Conservation (phyloP, 2,888 invertebrate genomes). For the Mimumesa dahlbomi region DNA sequence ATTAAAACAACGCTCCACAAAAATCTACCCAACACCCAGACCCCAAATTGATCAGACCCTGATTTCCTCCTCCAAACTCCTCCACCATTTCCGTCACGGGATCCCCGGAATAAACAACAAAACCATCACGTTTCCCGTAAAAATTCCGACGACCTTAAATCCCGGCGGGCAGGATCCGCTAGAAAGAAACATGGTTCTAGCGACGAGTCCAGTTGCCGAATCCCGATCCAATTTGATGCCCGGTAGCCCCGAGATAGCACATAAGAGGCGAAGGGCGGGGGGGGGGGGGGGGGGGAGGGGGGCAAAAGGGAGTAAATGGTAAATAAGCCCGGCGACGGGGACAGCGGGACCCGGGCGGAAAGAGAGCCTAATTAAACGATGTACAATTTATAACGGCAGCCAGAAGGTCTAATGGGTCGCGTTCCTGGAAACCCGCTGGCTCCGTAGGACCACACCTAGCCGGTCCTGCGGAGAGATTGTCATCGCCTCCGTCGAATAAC, state of each 20-base stretch:
- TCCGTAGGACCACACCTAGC: constrained; percentile 79
- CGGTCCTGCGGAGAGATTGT: constrained; percentile 75
- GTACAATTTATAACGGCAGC: constrained; percentile 80
- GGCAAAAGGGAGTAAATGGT: constrained; percentile 71
- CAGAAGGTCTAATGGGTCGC: constrained; percentile 79
- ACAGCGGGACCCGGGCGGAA: constrained; percentile 60
- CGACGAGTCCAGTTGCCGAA: constrained; percentile 22
- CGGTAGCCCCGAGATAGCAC: constrained; percentile 69
- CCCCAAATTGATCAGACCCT: too few species aligned
- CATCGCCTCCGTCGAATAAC: constrained; percentile 70
- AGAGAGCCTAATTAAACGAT: constrained; percentile 80
- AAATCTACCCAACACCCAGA: too few species aligned
- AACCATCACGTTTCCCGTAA: background rate
- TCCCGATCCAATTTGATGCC: constrained; percentile 76
- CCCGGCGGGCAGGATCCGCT: background rate
- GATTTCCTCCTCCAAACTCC: too few species aligned
- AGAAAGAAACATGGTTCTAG: background rate
- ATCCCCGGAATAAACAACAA: too few species aligned
- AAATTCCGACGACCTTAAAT: background rate
- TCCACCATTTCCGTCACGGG: too few species aligned
- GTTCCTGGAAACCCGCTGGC: constrained; percentile 79
- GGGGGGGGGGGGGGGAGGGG: too few species aligned
- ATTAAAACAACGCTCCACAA: background rate
- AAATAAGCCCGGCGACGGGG: constrained; percentile 70
- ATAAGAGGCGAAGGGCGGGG: constrained; percentile 55